A percentile compares a stretch with the other conserved stretches of the same genome.
Conservation (phyloP, 1,140 invertebrate genomes). For the Lepidotrigona ventralis region DNA sequence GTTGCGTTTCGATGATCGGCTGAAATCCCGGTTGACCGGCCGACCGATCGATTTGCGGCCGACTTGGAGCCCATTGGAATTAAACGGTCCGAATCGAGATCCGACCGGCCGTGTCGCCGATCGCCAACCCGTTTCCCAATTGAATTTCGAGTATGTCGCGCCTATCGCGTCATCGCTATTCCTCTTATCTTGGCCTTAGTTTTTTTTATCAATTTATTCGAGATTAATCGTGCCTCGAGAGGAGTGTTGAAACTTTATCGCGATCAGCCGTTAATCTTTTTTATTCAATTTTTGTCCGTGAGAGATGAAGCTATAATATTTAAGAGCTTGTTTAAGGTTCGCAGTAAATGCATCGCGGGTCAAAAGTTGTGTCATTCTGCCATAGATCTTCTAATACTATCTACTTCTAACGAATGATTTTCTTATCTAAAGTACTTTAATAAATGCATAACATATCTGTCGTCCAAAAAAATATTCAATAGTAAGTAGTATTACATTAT, state of each 20-base stretch:
- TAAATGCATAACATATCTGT: too few relatives aligned
- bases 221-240: not conserved
- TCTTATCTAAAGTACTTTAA: too few relatives aligned
- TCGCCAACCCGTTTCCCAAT: not conserved
- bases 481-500: too few relatives aligned
- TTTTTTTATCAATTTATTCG: not conserved
- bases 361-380: too few relatives aligned
- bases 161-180: not conserved
- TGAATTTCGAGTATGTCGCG: constrained; percentile 10
- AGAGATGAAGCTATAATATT: not conserved
- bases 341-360: too few relatives aligned
- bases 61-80: constrained; percentile 18
- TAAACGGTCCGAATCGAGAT: constrained; percentile 4
- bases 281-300: not conserved
- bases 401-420: too few relatives aligned
- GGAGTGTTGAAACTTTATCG: not conserved
- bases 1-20: constrained; percentile 20
- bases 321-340: not conserved
- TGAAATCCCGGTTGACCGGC: constrained; percentile 17
- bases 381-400: too few relatives aligned
- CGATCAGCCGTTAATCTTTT: not conserved
- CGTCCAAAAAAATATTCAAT: too few relatives aligned
- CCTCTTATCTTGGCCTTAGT: not conserved
- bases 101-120: not conserved
- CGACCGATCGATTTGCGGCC: constrained; percentile 37